Evolutionary conservation across 2,888 invertebrate species (phyloP).

Genomic region (Acanthacorydalis orientalis): DNA sequence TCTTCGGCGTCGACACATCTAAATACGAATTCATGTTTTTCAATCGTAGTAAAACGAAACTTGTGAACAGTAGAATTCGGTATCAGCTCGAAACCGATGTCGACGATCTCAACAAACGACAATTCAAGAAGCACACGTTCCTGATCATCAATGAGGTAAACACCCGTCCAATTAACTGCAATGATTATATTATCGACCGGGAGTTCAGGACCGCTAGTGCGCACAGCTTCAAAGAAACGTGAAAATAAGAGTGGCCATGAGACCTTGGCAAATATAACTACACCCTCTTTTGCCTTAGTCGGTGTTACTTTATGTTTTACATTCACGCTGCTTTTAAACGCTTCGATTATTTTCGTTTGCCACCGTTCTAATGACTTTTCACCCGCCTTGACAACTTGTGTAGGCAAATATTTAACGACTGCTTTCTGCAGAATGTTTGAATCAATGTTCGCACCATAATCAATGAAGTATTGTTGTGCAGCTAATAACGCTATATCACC

Average conservation of each 20-base stretch:
- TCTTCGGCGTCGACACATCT: constrained; percentile 78
- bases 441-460: constrained; percentile 51
- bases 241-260: constrained; percentile 94
- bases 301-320: constrained; percentile 47
- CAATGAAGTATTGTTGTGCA: constrained; percentile 81
- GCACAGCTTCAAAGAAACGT: constrained; percentile 82
- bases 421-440: constrained; percentile 49
- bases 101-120: constrained; percentile 71
- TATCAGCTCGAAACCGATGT: constrained; percentile 43
- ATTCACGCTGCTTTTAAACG: constrained; percentile 55
- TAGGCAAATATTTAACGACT: constrained; percentile 67
- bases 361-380: constrained; percentile 38
- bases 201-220: constrained; percentile 49
- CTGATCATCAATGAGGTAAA: constrained; percentile 81
- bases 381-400: constrained; percentile 38
- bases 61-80: constrained; percentile 37
- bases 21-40: constrained; percentile 80
- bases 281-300: constrained; percentile 68
- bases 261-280: constrained; percentile 77
- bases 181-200: constrained; percentile 64
- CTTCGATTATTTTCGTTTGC: constrained; percentile 53
- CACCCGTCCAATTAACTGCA: constrained; percentile 87
- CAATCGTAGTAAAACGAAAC: constrained; percentile 64
- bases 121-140: constrained; percentile 80
- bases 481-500: constrained; percentile 76